Conservation (phyloP, 2,113 vertebrate species). For the Pipra filicauda region DNA sequence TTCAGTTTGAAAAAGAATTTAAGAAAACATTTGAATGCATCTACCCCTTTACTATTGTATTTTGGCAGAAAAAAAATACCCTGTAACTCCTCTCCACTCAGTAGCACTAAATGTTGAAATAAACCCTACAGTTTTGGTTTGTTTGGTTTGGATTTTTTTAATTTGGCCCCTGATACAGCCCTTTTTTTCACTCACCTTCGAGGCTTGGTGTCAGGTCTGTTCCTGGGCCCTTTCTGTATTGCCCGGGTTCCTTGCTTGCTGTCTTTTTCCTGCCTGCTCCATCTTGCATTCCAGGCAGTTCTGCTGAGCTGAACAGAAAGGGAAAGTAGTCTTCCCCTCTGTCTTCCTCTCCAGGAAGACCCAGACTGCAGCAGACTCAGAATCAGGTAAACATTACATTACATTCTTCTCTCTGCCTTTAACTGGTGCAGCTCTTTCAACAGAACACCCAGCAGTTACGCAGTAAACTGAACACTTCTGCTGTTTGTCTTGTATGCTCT, state of each 20-base stretch:
- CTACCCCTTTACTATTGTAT: neutral
- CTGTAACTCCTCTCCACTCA: neutral
- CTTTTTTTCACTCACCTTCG: constrained; percentile 15
- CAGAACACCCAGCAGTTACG: neutral
- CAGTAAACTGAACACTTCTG: neutral
- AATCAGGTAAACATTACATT: constrained; percentile 66
- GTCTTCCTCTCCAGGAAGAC: constrained; percentile 72
- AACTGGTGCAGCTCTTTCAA: constrained; percentile 57
- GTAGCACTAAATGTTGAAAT: neutral
- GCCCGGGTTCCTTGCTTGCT: constrained; percentile 60
- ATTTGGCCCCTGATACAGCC: neutral
- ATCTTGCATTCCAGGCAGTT: constrained; percentile 72
- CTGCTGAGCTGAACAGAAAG: constrained; percentile 69
- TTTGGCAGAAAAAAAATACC: neutral
- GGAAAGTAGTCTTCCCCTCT: constrained; percentile 71
- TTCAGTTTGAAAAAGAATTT: neutral
- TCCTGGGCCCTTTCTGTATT: constrained; percentile 42
- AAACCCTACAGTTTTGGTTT: neutral
- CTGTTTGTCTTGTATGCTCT: neutral
- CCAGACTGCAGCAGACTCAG: constrained; percentile 57
- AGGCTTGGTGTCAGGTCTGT: constrained; percentile 39
- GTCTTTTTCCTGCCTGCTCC: constrained; percentile 67
- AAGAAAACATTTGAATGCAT: neutral
- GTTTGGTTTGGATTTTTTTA: neutral
- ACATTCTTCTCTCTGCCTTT: constrained; percentile 67